Evolutionary conservation across 2,113 vertebrate genomes (phyloP), one percentile per base, ranked within the genome.

Genomic region (Paralichthys olivaceus): DNA sequence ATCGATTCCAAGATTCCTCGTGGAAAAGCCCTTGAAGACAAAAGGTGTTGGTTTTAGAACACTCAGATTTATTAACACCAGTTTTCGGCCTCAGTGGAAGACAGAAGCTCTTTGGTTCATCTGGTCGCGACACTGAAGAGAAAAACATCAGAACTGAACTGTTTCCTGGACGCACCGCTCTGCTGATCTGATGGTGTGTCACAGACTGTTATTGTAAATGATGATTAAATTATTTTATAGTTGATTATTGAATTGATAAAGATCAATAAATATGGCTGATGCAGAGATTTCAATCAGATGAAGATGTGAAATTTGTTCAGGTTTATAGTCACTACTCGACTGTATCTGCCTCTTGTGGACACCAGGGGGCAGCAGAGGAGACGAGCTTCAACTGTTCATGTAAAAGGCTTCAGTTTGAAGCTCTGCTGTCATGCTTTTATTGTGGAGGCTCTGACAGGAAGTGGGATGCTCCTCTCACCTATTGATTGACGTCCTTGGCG

Each of bases 401-500:
- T 34, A 34, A 34, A 34, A 34, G 9, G 9, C 45, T 49, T 49
- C 45, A 49, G 4, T 6, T 4, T 49, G 19, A 22, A 53, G n/a
- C 19, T 47, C 4, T 17, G 15, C 20, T 0, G 22, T 51, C 19
- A 51, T 80, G 75, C 57, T 64, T 64, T 72, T 84, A 80, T 72
- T 75, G 62, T 71, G 47, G 59, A 69, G 43, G 14, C 0, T 3
- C 19, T 14, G 7, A 64, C 65, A 28, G 54, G 65, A 78, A 65
- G n/a, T 20, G n/a, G 11, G 1, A 25, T 23, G 59, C 72, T 75
- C 58, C 65, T 26, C 70, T 64, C 32, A 8, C 43, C n/a, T 43
- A 65, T 70, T 89, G 79, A 93, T 32, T 45, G 82, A 89, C 81
- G 29, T 64, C 25, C 49, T 15, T 60, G 22, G 5, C 43, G 57